Evolutionary conservation across 1,140 invertebrate genomes (phyloP).

Genomic region (Drosophila mojavensis): DNA sequence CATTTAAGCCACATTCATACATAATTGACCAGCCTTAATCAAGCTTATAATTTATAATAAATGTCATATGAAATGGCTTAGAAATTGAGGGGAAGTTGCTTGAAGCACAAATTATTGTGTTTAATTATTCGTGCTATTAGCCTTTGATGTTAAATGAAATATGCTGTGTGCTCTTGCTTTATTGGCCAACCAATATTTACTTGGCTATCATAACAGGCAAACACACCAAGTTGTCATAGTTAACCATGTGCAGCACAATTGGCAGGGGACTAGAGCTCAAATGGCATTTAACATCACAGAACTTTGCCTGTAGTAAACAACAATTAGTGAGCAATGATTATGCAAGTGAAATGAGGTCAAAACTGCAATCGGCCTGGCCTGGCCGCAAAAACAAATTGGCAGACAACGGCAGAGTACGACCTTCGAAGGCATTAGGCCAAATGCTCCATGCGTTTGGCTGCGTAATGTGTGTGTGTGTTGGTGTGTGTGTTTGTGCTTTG

Average conservation of each 20-base stretch:
- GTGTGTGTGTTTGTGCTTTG: conserved; percentile 10
- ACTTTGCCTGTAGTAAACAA: conserved; percentile 52
- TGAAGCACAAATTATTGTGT: conserved; percentile 12
- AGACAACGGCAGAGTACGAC: conserved; percentile 47
- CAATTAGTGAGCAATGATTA: conserved; percentile 67
- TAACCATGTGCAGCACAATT: background rate
- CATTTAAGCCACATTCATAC: no score
- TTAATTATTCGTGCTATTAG: background rate
- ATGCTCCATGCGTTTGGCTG: conserved; percentile 29
- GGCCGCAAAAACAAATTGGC: conserved; percentile 46
- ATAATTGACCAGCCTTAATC: no score
- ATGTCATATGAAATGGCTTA: no score
- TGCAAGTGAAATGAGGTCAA: conserved; percentile 51
- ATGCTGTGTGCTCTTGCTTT: no score
- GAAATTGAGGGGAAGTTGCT: no score
- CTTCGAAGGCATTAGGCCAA: conserved; percentile 54
- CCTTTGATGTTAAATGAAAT: no score
- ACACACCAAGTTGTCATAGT: conserved; percentile 8
- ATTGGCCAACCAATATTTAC: conserved; percentile 15
- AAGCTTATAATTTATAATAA: no score
- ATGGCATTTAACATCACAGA: conserved; percentile 9
- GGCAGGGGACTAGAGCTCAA: background rate
- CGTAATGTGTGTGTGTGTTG: background rate
- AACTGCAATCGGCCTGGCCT: conserved; percentile 47
- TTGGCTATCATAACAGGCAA: conserved; percentile 15